Evolutionary conservation across 2,888 invertebrate species (phyloP).

Genomic region (Emmelina monodactyla): DNA sequence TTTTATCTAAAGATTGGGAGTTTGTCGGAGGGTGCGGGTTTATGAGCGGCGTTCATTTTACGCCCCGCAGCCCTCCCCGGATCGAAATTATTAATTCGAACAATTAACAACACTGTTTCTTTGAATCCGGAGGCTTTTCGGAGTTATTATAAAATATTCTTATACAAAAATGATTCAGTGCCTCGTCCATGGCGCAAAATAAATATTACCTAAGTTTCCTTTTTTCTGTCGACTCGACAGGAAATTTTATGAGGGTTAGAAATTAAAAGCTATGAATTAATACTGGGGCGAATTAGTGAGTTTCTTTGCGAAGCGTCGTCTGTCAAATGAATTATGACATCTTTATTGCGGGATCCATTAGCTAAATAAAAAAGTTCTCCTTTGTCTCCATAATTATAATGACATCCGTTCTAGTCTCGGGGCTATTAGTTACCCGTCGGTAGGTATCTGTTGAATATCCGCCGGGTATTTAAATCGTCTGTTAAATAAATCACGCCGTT

Average conservation of each 20-base stretch:
- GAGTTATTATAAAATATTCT: slow-evolving; percentile 19
- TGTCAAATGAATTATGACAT: slow-evolving; percentile 42
- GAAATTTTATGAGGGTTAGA: slow-evolving; percentile 22
- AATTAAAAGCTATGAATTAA: slow-evolving; percentile 31
- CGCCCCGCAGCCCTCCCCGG: slow-evolving; percentile 27
- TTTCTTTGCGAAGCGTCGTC: slow-evolving; percentile 32
- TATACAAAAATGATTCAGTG: slow-evolving; percentile 4
- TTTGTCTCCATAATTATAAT: background rate
- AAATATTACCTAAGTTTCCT: too few species aligned
- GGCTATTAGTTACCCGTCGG: slow-evolving; percentile 1
- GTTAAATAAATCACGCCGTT: slow-evolving; percentile 13
- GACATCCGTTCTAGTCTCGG: background rate
- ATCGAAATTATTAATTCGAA: slow-evolving; percentile 41
- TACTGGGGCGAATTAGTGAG: slow-evolving; percentile 28
- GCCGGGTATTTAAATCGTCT: background rate
- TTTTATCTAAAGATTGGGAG: background rate
- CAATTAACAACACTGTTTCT: slow-evolving; percentile 37
- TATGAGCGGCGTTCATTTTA: slow-evolving; percentile 30
- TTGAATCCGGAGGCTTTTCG: slow-evolving; percentile 19
- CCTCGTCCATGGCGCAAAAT: background rate
- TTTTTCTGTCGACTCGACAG: slow-evolving; percentile 4
- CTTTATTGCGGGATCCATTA: slow-evolving; percentile 35
- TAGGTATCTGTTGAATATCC: background rate
- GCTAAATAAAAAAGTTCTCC: slow-evolving; percentile 18
- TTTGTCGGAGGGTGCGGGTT: slow-evolving; percentile 18